These are phyloP conservation scores for Turnix velox DNA, from an alignment of 2,113 vertebrate species.

Conservation along the genomic window DNA sequence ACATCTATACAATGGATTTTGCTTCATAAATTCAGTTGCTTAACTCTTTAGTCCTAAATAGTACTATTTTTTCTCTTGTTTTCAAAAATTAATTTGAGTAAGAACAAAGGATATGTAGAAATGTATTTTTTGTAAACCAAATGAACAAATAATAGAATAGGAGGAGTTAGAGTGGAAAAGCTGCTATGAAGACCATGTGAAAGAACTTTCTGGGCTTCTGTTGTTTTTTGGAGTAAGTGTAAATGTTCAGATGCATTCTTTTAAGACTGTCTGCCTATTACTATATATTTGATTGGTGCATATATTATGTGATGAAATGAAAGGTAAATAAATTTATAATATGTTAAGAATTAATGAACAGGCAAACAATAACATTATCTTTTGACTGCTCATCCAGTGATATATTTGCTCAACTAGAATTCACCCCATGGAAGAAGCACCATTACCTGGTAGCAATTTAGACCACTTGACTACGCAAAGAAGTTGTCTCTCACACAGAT, in stretches of 20 bases:
- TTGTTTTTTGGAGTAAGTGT: background rate
- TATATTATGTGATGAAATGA: background rate
- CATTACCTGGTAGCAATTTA: conserved; percentile 93
- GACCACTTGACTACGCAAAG: conserved; percentile 97
- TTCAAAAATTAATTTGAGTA: background rate
- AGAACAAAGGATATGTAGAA: background rate
- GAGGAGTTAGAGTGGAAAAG: background rate
- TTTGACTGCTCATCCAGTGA: background rate
- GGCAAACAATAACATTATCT: background rate
- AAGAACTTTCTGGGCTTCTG: background rate
- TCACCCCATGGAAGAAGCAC: background rate
- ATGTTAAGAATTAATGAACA: background rate
- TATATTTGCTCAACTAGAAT: background rate
- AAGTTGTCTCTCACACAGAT: conserved; percentile 92
- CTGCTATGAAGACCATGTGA: background rate
- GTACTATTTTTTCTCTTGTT: background rate
- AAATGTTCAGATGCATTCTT: background rate
- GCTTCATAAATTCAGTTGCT: background rate
- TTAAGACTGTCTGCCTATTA: background rate
- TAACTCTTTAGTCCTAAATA: background rate
- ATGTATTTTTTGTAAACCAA: background rate
- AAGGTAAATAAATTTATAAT: background rate
- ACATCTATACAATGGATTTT: background rate
- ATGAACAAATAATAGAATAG: background rate
- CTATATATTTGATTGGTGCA: background rate